Evolutionary conservation across 2,797 vertebrate genomes (phyloP).

Genomic region (Acanthurus tractus): DNA sequence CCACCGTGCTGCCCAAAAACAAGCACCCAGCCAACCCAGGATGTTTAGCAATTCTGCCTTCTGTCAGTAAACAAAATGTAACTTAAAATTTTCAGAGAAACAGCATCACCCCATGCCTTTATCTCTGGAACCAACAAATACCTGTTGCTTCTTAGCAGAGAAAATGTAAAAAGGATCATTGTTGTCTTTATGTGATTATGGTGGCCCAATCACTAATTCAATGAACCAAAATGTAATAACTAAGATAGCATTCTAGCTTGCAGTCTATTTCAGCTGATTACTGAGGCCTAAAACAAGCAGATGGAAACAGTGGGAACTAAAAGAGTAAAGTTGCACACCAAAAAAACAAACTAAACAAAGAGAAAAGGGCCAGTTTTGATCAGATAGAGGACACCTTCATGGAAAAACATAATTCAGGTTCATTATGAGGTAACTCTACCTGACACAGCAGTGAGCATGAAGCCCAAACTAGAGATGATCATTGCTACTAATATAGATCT

Average conservation of each 20-base stretch:
- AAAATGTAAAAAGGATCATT: conserved; percentile 24
- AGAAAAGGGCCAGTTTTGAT: conserved; percentile 18
- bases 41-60: conserved; percentile 57
- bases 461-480: conserved; percentile 45
- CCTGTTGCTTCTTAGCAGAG: conserved; percentile 34
- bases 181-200: neutral
- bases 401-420: conserved; percentile 20
- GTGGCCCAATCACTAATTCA: neutral
- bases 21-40: conserved; percentile 45
- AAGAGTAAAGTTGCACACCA: neutral
- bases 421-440: conserved; percentile 39
- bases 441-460: conserved; percentile 26
- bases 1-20: too few relatives aligned
- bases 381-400: conserved; percentile 23
- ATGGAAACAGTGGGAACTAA: neutral
- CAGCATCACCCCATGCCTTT: conserved; percentile 31
- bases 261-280: neutral
- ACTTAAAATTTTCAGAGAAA: conserved; percentile 56
- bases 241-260: too few relatives aligned
- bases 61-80: conserved; percentile 84
- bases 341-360: neutral
- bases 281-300: neutral
- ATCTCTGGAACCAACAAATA: conserved; percentile 56
- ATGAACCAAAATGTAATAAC: neutral
- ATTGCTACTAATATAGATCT: conserved; percentile 63